Conservation (phyloP, 2,797 vertebrate genomes). For the Ctenopoma multispine region DNA sequence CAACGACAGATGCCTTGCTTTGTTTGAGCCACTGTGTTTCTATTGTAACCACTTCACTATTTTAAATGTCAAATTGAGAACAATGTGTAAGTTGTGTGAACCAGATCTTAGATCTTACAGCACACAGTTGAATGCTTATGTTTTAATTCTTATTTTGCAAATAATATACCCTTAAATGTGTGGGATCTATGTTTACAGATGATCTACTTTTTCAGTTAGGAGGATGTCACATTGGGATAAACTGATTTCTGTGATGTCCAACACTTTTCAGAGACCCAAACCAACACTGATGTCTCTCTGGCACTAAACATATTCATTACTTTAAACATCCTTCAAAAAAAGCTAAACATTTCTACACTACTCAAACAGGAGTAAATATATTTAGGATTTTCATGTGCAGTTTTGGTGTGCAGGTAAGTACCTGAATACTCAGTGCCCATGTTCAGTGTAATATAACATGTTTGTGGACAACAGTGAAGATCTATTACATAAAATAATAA, state of each 20-base stretch:
- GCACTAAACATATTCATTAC: too few species aligned
- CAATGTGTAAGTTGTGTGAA: not conserved
- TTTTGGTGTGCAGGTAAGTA: too few species aligned
- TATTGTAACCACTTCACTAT: slow-evolving; percentile 45
- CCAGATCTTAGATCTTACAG: not conserved
- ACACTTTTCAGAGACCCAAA: too few species aligned
- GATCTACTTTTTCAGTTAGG: not conserved
- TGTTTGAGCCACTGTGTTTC: slow-evolving; percentile 21
- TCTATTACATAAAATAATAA: not conserved
- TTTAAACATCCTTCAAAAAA: too few species aligned
- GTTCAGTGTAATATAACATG: not conserved
- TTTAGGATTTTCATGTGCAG: too few species aligned
- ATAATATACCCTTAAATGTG: not conserved
- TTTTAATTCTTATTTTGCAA: not conserved
- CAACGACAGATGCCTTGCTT: slow-evolving; percentile 17
- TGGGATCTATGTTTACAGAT: not conserved
- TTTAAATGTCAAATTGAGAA: slow-evolving; percentile 33
- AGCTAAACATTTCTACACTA: too few species aligned
- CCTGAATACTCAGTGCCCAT: not conserved
- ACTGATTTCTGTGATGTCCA: too few species aligned
- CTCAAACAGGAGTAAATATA: too few species aligned
- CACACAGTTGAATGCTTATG: not conserved
- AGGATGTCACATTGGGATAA: too few species aligned
- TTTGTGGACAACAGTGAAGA: not conserved
- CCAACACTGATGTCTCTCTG: too few species aligned